Evolutionary conservation across 30 jellyfish, hydroid and myxozoan species (phyloP).

Genomic region (Morbakka virulenta): DNA sequence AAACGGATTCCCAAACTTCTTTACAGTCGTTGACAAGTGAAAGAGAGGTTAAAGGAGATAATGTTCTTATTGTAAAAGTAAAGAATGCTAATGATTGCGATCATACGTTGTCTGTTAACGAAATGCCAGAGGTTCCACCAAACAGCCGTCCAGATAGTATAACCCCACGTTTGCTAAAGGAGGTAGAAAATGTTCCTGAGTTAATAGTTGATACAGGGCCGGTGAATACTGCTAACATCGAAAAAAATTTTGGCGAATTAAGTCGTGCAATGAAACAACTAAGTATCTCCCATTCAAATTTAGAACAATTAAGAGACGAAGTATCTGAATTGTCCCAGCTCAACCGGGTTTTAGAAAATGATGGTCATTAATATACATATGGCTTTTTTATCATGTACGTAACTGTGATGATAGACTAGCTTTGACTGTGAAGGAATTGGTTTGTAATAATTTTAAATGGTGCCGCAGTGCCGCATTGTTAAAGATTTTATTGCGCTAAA

Average conservation of each 20-base stretch:
- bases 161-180: background rate
- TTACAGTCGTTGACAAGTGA: background rate
- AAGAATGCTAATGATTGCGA: background rate
- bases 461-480: too few species aligned
- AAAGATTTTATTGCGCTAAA: too few species aligned
- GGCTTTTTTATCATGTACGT: too few species aligned
- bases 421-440: too few species aligned
- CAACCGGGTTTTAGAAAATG: too few species aligned
- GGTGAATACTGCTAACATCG: background rate
- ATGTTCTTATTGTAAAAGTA: background rate
- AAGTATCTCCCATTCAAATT: background rate
- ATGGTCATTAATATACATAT: too few species aligned
- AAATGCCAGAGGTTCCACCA: background rate
- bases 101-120: background rate
- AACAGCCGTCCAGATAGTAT: background rate
- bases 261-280: background rate
- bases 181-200: background rate
- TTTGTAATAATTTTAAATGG: too few species aligned
- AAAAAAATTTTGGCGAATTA: background rate
- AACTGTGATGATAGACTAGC: too few species aligned
- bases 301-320: background rate
- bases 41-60: background rate
- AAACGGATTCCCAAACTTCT: background rate
- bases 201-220: background rate
- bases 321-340: too few species aligned